phyloP scores from a whole-genome alignment of 2,888 invertebrate species.

The Cheilosia scutellata region DNA sequence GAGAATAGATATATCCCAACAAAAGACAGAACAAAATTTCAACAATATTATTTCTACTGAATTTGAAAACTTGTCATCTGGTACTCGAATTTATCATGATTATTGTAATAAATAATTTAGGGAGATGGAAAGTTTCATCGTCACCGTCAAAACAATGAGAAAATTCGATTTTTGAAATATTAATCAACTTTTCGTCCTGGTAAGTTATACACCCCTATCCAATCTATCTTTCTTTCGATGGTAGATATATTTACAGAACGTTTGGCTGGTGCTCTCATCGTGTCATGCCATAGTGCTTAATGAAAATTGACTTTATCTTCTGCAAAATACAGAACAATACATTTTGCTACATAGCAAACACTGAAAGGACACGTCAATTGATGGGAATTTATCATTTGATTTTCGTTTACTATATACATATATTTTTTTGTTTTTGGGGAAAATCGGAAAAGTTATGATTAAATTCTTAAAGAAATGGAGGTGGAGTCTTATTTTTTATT shows the following conservation, averaged over 20 bases:
- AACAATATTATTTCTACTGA: conserved; percentile 6
- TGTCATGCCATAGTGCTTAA: conserved; percentile 7
- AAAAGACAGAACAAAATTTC: not conserved
- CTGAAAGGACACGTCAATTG: conserved; percentile 6
- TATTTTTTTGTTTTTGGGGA: not conserved
- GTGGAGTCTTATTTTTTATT: not conserved
- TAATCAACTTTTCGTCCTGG: conserved; percentile 29
- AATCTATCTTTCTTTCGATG: not conserved
- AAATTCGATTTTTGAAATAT: conserved; percentile 59
- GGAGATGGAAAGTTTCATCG: conserved; percentile 45
- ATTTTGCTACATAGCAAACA: not conserved
- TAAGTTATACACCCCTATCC: not conserved
- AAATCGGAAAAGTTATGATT: conserved; percentile 12
- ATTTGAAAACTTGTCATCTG: conserved; percentile 62
- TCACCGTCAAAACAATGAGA: conserved; percentile 42
- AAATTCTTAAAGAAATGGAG: not conserved
- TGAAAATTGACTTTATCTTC: conserved; percentile 39
- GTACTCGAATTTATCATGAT: conserved; percentile 69
- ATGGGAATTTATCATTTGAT: conserved; percentile 31
- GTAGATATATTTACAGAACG: not conserved
- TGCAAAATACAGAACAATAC: not conserved
- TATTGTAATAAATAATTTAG: conserved; percentile 69
- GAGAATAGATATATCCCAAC: not conserved
- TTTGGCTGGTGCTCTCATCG: not conserved
- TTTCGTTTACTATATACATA: not conserved